Base-by-base conservation (phyloP, 2,113 vertebrate species). In the Varanus komodoensis region DNA sequence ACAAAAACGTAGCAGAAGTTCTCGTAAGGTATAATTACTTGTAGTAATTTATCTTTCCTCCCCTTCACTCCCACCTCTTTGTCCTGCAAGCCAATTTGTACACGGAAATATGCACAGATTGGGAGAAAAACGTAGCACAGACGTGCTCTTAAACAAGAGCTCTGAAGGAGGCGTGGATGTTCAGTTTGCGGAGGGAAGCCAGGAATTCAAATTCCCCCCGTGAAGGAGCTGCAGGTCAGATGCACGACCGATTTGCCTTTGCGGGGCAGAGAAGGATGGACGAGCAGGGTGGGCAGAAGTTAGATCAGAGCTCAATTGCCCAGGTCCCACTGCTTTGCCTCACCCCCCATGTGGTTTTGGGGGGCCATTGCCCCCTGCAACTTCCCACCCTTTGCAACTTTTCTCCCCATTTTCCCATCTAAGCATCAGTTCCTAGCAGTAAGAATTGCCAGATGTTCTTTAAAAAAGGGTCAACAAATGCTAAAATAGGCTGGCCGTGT, bases 21-120 rank as follows among this genome's bases (percentile, higher is more conserved):
- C 96, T 97, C 27, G 95, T 97, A 84, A 97, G 97, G 99, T 99
- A 91, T 25, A 93, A 90, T 6, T 85, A 34, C 77, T 91, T 50
- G 57, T 89, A 29, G 9, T 64, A 12, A n/a, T 48, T 71, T 88
- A 8, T 61, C 8, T 64, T 5, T 48, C 27, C 6, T 1, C 34
- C 14, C 3, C 38, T 44, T 44, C 38, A 44, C 38, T 44, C 38
- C 29, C 4, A 4, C 19, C 21, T 61, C 82, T 44, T 15, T 69
- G 11, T 1, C 50, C 34, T 82, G 19, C 19, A 48, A 34, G 2
- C n/a, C n/a, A 50, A 17, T 27, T n/a, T 27, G 48, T 44, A 52
- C 23, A 8, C 52, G 67, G 64, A 48, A 57, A 11, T 25, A 9
- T 32, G 69, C 32, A 11, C 17, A 38, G 27, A 67, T 78, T 78